phyloP scores from a whole-genome alignment of 2,797 vertebrate species.

The Odontamblyopus rebecca region DNA sequence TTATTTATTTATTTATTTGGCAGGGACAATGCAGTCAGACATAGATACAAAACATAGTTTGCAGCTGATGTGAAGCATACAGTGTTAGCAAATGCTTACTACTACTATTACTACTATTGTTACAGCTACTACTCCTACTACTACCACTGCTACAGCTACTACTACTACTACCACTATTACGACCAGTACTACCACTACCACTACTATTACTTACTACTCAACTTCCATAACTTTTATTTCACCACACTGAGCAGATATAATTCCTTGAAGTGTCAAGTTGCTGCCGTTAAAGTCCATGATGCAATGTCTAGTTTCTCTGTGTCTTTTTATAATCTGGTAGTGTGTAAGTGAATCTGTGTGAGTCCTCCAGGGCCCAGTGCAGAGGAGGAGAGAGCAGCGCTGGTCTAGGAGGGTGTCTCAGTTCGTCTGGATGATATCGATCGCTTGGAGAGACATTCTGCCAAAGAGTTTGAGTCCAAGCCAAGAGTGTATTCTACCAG shows the following conservation, averaged over 20 bases:
- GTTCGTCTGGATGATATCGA: slow-evolving; percentile 37
- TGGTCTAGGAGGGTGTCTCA: slow-evolving; percentile 32
- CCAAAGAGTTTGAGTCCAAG: neutral
- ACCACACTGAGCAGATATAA: neutral
- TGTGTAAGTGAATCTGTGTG: neutral
- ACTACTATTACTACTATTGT: no score
- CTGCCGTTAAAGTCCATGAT: neutral
- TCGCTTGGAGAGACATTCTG: slow-evolving; percentile 26
- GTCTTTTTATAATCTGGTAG: neutral
- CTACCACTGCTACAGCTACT: no score
- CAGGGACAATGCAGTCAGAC: no score
- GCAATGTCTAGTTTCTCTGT: slow-evolving; percentile 2
- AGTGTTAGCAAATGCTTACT: no score
- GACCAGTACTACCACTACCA: neutral
- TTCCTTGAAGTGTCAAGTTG: neutral
- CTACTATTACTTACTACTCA: neutral
- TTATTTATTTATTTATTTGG: no score
- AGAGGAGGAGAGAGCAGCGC: slow-evolving; percentile 12
- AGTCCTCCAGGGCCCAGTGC: slow-evolving; percentile 12
- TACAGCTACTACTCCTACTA: no score
- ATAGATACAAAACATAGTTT: no score
- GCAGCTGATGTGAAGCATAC: no score
- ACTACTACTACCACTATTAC: neutral
- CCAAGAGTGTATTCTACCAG: slow-evolving; percentile 5
- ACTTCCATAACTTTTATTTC: neutral